These are phyloP conservation scores for Erpornis zantholeuca DNA, from an alignment of 2,113 vertebrate genomes.

Conservation along the genomic window DNA sequence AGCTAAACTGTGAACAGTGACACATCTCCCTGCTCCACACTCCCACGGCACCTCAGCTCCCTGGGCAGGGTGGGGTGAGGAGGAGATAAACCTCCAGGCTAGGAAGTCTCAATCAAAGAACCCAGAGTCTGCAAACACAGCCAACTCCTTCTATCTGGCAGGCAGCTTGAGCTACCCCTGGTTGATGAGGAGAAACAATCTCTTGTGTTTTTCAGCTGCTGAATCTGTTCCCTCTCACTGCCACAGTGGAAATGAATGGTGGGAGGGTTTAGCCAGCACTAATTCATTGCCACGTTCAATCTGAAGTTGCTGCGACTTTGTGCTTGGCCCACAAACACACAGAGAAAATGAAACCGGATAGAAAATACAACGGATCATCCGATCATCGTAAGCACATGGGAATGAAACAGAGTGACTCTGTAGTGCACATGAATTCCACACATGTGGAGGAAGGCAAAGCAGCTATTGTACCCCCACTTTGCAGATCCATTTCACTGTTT, in stretches of 20 bases:
- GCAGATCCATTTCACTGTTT: conserved; percentile 38
- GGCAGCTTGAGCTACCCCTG: neutral
- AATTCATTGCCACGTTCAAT: neutral
- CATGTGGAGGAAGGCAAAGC: conserved; percentile 58
- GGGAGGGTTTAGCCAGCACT: conserved; percentile 38
- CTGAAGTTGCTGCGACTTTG: neutral
- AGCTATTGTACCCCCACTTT: conserved; percentile 43
- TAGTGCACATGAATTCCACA: conserved; percentile 39
- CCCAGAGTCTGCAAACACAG: neutral
- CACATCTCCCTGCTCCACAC: neutral
- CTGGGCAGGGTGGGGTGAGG: neutral
- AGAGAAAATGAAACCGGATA: neutral
- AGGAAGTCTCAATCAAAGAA: neutral
- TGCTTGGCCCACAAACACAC: neutral
- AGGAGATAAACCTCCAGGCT: neutral
- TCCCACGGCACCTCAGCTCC: neutral
- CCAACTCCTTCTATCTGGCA: neutral
- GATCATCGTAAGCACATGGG: conserved; percentile 27
- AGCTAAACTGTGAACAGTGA: neutral
- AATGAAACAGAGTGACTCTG: conserved; percentile 49
- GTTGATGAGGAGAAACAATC: neutral
- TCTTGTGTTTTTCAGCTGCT: neutral
- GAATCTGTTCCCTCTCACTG: neutral
- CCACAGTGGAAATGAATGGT: conserved; percentile 3
- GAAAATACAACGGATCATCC: conserved; percentile 7